Base-by-base conservation (phyloP, 2,113 vertebrate species). In the Lophius piscatorius region DNA sequence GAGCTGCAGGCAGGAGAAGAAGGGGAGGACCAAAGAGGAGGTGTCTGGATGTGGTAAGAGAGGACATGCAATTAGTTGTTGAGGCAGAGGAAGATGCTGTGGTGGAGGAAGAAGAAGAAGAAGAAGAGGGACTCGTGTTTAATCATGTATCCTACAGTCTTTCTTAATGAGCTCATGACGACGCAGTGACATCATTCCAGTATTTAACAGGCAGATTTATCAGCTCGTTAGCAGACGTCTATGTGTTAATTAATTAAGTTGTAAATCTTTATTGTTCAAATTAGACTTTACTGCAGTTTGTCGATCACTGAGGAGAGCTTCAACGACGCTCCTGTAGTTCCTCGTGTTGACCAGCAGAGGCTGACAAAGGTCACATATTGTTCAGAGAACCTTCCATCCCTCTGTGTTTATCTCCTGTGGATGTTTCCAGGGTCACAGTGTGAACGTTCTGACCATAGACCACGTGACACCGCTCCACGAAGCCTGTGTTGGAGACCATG, bases 381-480 rank as follows among this genome's bases (percentile, higher is more conserved):
- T 14, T 54, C 33, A 26, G 58, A 57, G 44, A 14, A 7, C 35
- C 44, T 17, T 54, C 7, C 34, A 10, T 31, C 29, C 29, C 29
- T 48, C 60, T 39, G 9, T 59, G 4, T 74, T 34, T 48, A 31
- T 9, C 75, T 51, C 55, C 36, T 72, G 49, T 61, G 57, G 62
- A 16, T 47, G 6, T 61, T 60, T 68, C 24, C 88, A 98, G 96
- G 97, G 97, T 60, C 96, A 96, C 83, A 95, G 91, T 72, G 94
- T 97, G 24, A 95, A 98, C 71, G 93, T 92, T 4, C 85, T 96
- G 46, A 99, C 97, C 4, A 94, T 98, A 74, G 96, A 98, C 85
- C 94, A 96, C 28, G 90, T 98, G 62, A 96, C 95, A 26, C 97
- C 96, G 4, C 82, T 99, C 51, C 97, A 99, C 1, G 96, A 99